phyloP scores from a whole-genome alignment of 1,140 invertebrate genomes.

The Sarcophaga bullata region DNA sequence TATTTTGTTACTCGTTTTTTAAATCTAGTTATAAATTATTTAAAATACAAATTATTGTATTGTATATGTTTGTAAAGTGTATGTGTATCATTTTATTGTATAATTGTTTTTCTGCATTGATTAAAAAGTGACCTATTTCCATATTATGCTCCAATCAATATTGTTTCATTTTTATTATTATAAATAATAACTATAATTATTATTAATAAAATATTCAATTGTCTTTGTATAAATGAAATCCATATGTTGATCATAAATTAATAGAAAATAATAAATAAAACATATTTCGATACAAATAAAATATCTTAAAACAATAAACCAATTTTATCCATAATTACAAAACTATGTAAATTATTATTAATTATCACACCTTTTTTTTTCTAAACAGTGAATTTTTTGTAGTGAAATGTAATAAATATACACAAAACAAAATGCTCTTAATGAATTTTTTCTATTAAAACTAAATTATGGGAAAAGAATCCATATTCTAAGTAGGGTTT shows the following conservation, averaged over 20 bases:
- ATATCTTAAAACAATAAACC: conserved; percentile 12
- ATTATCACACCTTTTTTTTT: neutral
- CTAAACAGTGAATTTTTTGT: conserved; percentile 5
- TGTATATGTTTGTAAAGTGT: too few species aligned
- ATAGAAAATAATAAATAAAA: neutral
- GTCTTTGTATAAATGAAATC: neutral
- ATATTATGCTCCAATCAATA: too few species aligned
- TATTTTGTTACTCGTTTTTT: too few species aligned
- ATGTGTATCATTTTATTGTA: too few species aligned
- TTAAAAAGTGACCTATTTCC: too few species aligned
- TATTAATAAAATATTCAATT: neutral
- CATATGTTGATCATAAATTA: conserved; percentile 8
- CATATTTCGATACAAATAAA: neutral
- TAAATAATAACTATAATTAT: neutral
- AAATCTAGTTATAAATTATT: too few species aligned
- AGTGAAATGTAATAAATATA: conserved; percentile 22
- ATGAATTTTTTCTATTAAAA: neutral
- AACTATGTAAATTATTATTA: conserved; percentile 3
- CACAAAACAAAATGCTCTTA: neutral
- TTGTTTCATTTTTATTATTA: neutral
- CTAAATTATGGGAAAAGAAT: neutral
- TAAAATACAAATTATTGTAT: neutral
- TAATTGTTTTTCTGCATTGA: too few species aligned
- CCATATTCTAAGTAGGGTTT: too few species aligned
- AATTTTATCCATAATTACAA: conserved; percentile 11